phyloP scores from a whole-genome alignment of 2,113 vertebrate genomes.

The Triplophysa tibetana region DNA sequence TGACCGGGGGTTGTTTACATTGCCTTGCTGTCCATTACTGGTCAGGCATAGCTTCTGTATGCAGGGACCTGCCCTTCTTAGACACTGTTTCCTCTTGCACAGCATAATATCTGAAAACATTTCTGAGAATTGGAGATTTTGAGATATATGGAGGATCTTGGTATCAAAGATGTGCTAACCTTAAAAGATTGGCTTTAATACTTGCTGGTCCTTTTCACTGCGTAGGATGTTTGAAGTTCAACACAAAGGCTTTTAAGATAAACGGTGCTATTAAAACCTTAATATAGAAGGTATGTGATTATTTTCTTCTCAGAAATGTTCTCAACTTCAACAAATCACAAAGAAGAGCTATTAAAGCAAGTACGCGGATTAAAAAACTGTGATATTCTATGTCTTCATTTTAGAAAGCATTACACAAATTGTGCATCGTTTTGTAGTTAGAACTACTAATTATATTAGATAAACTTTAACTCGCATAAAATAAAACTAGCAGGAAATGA shows the following conservation, averaged over 20 bases:
- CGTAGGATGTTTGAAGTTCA: background rate
- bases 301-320: conserved; percentile 60
- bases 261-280: conserved; percentile 57
- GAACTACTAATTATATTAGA: no score
- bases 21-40: background rate
- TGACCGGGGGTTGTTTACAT: background rate
- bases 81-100: background rate
- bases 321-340: conserved; percentile 54
- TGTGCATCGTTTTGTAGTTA: no score
- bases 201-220: background rate
- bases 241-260: conserved; percentile 38
- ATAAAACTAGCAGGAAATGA: no score
- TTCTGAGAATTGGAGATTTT: conserved; percentile 10
- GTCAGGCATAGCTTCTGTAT: background rate
- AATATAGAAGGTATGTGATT: conserved; percentile 52
- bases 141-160: background rate
- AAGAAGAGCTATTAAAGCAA: conserved; percentile 51
- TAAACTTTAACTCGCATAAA: no score
- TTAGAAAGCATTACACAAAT: no score
- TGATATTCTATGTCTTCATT: background rate
- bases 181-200: background rate
- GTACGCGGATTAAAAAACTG: background rate
- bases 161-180: background rate
- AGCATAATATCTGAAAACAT: conserved; percentile 57
- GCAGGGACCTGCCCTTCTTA: background rate